A percentile compares a stretch with the other conserved stretches of the same genome.
These are phyloP conservation scores for Helostoma temminkii DNA, from an alignment of 2,797 vertebrate genomes.

Conservation along the genomic window DNA sequence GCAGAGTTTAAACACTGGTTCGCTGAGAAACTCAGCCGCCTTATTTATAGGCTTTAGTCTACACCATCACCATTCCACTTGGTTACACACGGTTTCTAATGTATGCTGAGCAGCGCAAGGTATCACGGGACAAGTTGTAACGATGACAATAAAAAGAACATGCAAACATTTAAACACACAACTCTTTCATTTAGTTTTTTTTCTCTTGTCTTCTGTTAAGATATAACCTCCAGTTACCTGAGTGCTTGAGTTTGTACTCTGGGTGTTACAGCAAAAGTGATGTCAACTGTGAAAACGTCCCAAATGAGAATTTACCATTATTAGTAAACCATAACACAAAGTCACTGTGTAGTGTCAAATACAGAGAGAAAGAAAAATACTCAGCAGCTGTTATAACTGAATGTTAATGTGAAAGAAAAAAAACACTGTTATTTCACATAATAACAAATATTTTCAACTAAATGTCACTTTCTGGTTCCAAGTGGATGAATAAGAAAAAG, in stretches of 20 bases:
- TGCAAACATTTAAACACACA: not conserved
- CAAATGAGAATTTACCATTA: not conserved
- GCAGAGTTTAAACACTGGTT: slow-evolving; percentile 21
- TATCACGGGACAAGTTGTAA: not conserved
- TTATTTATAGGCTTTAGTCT: slow-evolving; percentile 63
- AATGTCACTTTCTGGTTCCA: not conserved
- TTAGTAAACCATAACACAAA: too few relatives aligned
- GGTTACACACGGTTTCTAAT: slow-evolving; percentile 31
- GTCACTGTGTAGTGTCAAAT: too few relatives aligned
- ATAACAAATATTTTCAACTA: not conserved
- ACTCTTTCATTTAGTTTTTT: not conserved
- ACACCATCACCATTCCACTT: slow-evolving; percentile 60
- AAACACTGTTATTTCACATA: too few relatives aligned
- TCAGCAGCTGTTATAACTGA: too few relatives aligned
- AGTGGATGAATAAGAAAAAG: not conserved
- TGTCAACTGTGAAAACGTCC: not conserved
- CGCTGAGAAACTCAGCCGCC: slow-evolving; percentile 7
- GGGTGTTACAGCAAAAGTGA: not conserved
- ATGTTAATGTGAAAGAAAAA: too few relatives aligned
- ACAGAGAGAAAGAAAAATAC: too few relatives aligned
- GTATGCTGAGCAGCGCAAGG: slow-evolving; percentile 1
- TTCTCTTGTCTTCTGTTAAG: not conserved
- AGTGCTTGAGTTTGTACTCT: too few relatives aligned
- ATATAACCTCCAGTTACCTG: too few relatives aligned
- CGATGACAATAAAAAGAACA: not conserved